Evolutionary conservation across 2,888 invertebrate genomes (phyloP), one percentile per base, ranked within the genome.

Genomic region (Nyleta sp.): DNA sequence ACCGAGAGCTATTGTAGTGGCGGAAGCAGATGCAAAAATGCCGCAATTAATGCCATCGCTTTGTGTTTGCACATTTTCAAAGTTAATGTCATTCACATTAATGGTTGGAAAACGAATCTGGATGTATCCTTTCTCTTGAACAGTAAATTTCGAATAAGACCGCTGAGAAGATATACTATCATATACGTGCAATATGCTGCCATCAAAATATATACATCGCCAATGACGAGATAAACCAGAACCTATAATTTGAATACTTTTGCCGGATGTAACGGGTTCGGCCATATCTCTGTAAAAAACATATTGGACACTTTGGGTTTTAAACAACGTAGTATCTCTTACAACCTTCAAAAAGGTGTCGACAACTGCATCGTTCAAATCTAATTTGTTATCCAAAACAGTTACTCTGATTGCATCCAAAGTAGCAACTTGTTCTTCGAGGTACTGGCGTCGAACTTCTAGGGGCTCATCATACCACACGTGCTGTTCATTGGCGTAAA

Each of bases 321-420:
- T 10, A 22, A 17, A 48, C 3, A 24, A 24, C 1, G 48, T 48
- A 13, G 48, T 48, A 13, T 48, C 48, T 22, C 48, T 11, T 8
- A 48, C 24, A 13, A 48, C n/a, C n/a, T 48, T 48, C 13, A 48
- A 24, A 48, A 48, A 22, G 6, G 48, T 48, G n/a, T 48, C 48
- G 1, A 48, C 24, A 1, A 24, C 5, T 24, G 13, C 48, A 48
- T 22, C 48, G 1, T 24, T 24, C 17, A 42, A 8, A 42, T 42
- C 18, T 10, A n/a, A 17, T 5, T 42, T 7, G 5, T 5, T 17
- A 17, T 42, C 15, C 8, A 18, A 7, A n/a, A 35, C n/a, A n/a
- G 10, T n/a, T 2, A 11, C 11, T 35, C n/a, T 13, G 1, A 35
- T n/a, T 10, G 10, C 7, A 17, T 42, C 42, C 8, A 7, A 17